Base-by-base conservation (phyloP, 2,113 vertebrate genomes). In the Callaeas wilsoni region DNA sequence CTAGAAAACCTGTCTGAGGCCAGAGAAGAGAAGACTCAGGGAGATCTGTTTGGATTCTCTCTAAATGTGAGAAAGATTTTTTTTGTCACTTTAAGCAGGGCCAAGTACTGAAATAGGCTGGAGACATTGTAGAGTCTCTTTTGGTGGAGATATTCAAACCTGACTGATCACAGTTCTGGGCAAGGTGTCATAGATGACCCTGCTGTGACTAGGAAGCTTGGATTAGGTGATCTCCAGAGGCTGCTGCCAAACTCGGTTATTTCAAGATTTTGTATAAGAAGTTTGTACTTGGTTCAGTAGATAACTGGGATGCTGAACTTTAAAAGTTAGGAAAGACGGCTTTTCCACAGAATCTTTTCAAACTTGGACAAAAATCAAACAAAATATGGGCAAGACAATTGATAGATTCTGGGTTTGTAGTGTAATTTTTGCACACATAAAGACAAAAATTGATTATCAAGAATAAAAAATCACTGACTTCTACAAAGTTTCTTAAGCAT, bases 111-210 rank as follows among this genome's bases (percentile, higher is more conserved):
- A 22, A 79, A 65, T 13, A 67, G 53, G 6, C 27, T 73, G 39
- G n/a, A 80, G 30, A 29, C 1, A 6, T 16, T 74, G 4, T 14
- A 8, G 22, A 18, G 9, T 52, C 16, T 42, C 7, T 74, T 57
- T 68, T 67, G 33, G 42, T 33, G 21, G 32, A 57, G 37, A 47
- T 46, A 42, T 27, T 88, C 2, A 56, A 80, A 57, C 3, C 41
- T 46, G 14, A 37, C 29, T 3, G 3, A 33, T 47, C 55, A 19
- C 0, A 3, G 26, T 50, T 29, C 46, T 62, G 13, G 18, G 7
- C 7, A 75, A 12, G 0, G 0, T 27, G 15, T 33, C 9, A 12
- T 11, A 53, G 17, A 16, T 76, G 23, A 33, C 11, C 9, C 16
- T 62, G 22, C 14, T 64, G 78, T 63, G 57, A 77, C 20, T 19